Evolutionary conservation across 1,140 invertebrate genomes (phyloP).

Genomic region (Halictus rubicundus): DNA sequence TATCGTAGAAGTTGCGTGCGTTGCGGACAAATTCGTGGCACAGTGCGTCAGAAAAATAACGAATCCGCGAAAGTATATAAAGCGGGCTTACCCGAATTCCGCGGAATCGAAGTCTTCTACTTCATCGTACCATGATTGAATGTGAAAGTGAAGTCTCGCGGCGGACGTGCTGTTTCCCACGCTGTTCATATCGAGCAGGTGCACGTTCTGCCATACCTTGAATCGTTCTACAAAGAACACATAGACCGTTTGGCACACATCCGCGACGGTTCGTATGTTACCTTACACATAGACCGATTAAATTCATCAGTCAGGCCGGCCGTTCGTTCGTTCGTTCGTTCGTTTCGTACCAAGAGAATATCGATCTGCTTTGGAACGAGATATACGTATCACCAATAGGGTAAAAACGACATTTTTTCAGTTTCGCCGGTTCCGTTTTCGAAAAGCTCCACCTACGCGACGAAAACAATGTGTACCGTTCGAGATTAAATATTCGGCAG

Average conservation of each 20-base stretch:
- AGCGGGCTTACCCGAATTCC: slow-evolving; percentile 63
- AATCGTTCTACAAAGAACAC: slow-evolving; percentile 63
- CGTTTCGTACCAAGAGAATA: neutral
- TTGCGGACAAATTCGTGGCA: no score
- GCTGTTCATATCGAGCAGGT: slow-evolving; percentile 56
- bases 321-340: slow-evolving; percentile 4
- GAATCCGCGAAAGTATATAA: neutral
- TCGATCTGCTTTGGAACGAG: slow-evolving; percentile 6
- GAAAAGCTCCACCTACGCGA: no score
- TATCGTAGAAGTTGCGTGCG: no score
- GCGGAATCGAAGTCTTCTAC: slow-evolving; percentile 66
- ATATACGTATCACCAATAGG: neutral
- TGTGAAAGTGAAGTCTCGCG: slow-evolving; percentile 64
- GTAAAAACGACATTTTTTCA: neutral
- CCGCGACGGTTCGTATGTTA: neutral
- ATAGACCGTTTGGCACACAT: neutral
- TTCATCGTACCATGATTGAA: slow-evolving; percentile 67
- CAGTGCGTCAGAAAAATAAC: neutral
- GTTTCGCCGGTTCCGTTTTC: no score
- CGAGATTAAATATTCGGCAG: no score
- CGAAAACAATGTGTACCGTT: no score
- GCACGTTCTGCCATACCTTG: slow-evolving; percentile 67
- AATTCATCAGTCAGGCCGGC: slow-evolving; percentile 8
- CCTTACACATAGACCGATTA: neutral
- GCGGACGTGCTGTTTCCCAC: slow-evolving; percentile 34